Percentiles rank a stretch among this genome's conserved stretches.
These are phyloP conservation scores for Corythornis leucogaster DNA, from an alignment of 2,797 vertebrate genomes.

Conservation along the genomic window DNA sequence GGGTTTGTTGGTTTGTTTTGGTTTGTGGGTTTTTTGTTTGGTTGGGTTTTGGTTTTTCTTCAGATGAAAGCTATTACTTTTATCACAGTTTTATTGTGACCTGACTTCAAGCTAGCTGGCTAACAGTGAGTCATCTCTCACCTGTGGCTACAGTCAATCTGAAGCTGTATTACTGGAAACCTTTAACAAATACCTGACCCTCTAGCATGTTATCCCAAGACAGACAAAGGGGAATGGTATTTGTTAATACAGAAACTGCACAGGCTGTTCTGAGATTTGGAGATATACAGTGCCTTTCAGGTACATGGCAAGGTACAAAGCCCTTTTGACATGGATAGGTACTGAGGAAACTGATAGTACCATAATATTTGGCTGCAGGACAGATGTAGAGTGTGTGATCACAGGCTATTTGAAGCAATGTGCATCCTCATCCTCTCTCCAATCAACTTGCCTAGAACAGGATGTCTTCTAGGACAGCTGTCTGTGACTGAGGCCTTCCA, in stretches of 20 bases:
- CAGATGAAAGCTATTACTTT: neutral
- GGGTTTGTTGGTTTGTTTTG: neutral
- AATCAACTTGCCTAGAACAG: neutral
- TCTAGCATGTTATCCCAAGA: neutral
- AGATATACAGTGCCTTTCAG: neutral
- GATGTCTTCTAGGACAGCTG: neutral
- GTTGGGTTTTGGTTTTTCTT: neutral
- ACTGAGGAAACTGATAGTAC: neutral
- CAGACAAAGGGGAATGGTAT: neutral
- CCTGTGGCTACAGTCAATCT: neutral
- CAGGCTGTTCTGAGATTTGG: neutral
- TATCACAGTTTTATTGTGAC: neutral
- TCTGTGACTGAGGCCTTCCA: neutral
- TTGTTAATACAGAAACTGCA: neutral
- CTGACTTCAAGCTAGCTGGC: neutral
- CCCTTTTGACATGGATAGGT: fast-evolving
- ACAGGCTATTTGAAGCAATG: neutral
- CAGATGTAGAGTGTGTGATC: neutral
- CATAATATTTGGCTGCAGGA: neutral
- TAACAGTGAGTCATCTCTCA: neutral
- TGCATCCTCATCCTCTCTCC: neutral
- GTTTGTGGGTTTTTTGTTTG: no score
- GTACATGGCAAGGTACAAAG: neutral
- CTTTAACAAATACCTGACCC: neutral
- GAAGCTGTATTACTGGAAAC: neutral